Conservation (phyloP, 2,113 vertebrate genomes). For the Bambusicola thoracicus region DNA sequence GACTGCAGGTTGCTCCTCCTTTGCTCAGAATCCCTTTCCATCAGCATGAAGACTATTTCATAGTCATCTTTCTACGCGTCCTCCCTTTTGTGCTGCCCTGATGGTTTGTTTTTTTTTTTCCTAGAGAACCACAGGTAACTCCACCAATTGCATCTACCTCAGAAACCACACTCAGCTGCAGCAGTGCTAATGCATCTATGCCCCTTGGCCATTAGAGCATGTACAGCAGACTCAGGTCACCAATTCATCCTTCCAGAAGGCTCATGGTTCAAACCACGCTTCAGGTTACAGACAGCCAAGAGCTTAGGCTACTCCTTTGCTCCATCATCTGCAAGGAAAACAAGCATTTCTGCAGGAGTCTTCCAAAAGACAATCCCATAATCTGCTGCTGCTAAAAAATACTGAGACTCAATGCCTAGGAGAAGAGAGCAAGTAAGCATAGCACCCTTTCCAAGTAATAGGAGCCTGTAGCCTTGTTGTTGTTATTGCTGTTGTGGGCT, state of each 20-base stretch:
- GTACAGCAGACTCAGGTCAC: background rate
- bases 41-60: background rate
- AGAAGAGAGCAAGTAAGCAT: background rate
- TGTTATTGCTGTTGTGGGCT: too few species aligned
- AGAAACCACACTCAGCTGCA: background rate
- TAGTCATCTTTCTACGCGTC: background rate
- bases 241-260: background rate
- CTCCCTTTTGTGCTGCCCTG: background rate
- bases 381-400: background rate
- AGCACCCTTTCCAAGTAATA: background rate
- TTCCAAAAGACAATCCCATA: background rate
- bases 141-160: background rate
- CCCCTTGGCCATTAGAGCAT: background rate
- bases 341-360: background rate
- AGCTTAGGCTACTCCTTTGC: background rate
- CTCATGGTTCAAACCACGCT: background rate
- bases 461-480: background rate
- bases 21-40: background rate
- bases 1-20: background rate
- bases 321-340: background rate
- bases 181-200: background rate
- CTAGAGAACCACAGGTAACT: background rate
- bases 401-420: background rate
- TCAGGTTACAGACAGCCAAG: background rate
- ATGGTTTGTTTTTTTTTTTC: background rate